These are phyloP conservation scores for Lithophane semibrunnea DNA, from an alignment of 2,888 invertebrate species.

Conservation along the genomic window DNA sequence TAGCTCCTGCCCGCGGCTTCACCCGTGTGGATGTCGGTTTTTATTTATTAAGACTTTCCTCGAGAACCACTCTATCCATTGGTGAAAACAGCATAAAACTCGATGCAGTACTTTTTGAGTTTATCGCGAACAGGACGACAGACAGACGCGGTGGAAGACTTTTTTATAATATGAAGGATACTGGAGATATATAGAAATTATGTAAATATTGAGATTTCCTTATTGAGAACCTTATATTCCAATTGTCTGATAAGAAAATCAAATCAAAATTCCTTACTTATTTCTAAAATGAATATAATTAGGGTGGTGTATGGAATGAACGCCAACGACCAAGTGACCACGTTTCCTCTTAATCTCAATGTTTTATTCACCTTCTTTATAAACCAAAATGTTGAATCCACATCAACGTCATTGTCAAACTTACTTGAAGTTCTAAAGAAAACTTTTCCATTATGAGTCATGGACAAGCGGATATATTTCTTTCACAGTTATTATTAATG, in stretches of 20 bases:
- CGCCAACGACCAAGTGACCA: too few relatives aligned
- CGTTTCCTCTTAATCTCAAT: too few relatives aligned
- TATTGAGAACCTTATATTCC: neutral
- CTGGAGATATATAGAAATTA: neutral
- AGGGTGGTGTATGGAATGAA: too few relatives aligned
- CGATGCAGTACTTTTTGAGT: too few relatives aligned
- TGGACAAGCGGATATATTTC: slow-evolving; percentile 54
- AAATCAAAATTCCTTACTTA: neutral
- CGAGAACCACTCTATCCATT: too few relatives aligned
- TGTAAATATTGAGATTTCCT: neutral
- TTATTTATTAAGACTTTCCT: too few relatives aligned
- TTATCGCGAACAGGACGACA: too few relatives aligned
- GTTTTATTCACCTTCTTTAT: neutral
- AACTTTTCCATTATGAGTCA: slow-evolving; percentile 57
- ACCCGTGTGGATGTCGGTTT: too few relatives aligned
- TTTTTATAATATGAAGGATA: neutral
- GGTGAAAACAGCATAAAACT: too few relatives aligned
- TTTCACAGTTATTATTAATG: slow-evolving; percentile 68
- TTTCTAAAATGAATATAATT: too few relatives aligned
- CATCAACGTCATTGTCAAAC: slow-evolving; percentile 38
- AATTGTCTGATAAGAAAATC: neutral
- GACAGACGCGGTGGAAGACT: too few relatives aligned
- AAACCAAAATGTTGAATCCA: slow-evolving; percentile 21
- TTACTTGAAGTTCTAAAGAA: slow-evolving; percentile 16
- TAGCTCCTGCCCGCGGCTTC: too few relatives aligned